These are phyloP conservation scores for Sisyra terminalis DNA, from an alignment of 2,888 invertebrate genomes.

Conservation along the genomic window DNA sequence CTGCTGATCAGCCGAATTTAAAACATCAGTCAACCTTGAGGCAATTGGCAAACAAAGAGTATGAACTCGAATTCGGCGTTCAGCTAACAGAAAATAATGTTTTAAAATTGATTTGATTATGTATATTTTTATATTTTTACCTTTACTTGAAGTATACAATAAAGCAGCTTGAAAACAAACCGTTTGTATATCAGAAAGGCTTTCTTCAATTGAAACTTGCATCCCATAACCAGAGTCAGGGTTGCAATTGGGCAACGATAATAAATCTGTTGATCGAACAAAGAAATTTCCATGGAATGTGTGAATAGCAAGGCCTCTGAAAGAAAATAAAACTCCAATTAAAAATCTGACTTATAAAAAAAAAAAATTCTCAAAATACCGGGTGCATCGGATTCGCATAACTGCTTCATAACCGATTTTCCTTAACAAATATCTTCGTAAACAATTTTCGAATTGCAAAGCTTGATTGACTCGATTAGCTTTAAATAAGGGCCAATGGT, in stretches of 20 bases:
- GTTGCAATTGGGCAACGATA: constrained; percentile 92
- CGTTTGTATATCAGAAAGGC: constrained; percentile 64
- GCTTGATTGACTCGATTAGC: constrained; percentile 50
- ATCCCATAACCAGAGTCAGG: constrained; percentile 97
- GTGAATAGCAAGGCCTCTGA: constrained; percentile 78
- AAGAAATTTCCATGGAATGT: constrained; percentile 99
- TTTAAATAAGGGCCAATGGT: constrained; percentile 82
- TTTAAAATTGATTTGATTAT: neutral
- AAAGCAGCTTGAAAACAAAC: constrained; percentile 97
- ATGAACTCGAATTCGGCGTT: constrained; percentile 92
- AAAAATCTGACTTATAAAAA: neutral
- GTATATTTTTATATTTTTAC: constrained; percentile 19
- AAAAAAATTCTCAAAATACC: constrained; percentile 27
- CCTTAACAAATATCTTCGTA: constrained; percentile 80
- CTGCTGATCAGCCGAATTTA: constrained; percentile 83
- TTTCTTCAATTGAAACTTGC: constrained; percentile 93
- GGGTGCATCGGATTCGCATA: constrained; percentile 89
- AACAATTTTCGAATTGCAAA: constrained; percentile 55
- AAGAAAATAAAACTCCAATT: constrained; percentile 11
- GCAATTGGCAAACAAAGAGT: constrained; percentile 89
- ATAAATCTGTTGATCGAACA: constrained; percentile 90
- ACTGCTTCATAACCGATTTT: constrained; percentile 99
- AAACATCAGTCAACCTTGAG: constrained; percentile 65
- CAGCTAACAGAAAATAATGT: constrained; percentile 48
- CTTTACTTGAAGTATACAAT: constrained; percentile 89